These are phyloP conservation scores for Odontamblyopus rebecca DNA, from an alignment of 2,797 vertebrate genomes.

Conservation along the genomic window DNA sequence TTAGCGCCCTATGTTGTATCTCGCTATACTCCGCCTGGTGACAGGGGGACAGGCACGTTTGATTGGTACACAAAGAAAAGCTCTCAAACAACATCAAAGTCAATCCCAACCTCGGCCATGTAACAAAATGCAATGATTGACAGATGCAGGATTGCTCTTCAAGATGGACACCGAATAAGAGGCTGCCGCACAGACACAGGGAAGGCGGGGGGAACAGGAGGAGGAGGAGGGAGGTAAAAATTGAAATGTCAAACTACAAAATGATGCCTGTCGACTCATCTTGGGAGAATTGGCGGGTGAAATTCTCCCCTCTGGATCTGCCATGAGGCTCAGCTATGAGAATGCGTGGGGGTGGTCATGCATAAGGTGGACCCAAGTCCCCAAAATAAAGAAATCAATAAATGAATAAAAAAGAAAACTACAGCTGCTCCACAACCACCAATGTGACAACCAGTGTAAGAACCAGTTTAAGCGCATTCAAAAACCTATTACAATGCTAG, in stretches of 20 bases:
- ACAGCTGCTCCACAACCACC: conserved; percentile 56
- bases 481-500: no score
- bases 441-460: conserved; percentile 4
- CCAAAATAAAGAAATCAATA: conserved; percentile 1
- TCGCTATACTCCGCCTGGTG: conserved; percentile 43
- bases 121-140: conserved; percentile 69
- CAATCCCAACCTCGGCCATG: conserved; percentile 59
- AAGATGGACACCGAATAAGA: conserved; percentile 48
- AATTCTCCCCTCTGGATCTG: conserved; percentile 49
- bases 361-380: conserved; percentile 16
- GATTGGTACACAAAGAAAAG: conserved; percentile 76
- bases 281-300: conserved; percentile 53
- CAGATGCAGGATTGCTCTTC: conserved; percentile 63
- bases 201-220: conserved; percentile 14
- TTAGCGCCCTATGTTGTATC: conserved; percentile 52
- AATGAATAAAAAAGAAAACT: conserved; percentile 6
- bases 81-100: conserved; percentile 60
- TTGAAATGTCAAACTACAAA: conserved; percentile 75
- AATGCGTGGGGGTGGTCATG: conserved; percentile 19
- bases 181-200: conserved; percentile 26
- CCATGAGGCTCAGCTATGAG: conserved; percentile 58
- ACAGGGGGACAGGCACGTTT: conserved; percentile 62
- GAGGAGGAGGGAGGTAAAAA: conserved; percentile 56
- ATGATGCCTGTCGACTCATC: conserved; percentile 62
- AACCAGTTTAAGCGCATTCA: no score